A percentile compares a stretch with the other conserved stretches of the same genome.
These are phyloP conservation scores for Strigops habroptila DNA, from an alignment of 2,113 vertebrate genomes.

Conservation along the genomic window DNA sequence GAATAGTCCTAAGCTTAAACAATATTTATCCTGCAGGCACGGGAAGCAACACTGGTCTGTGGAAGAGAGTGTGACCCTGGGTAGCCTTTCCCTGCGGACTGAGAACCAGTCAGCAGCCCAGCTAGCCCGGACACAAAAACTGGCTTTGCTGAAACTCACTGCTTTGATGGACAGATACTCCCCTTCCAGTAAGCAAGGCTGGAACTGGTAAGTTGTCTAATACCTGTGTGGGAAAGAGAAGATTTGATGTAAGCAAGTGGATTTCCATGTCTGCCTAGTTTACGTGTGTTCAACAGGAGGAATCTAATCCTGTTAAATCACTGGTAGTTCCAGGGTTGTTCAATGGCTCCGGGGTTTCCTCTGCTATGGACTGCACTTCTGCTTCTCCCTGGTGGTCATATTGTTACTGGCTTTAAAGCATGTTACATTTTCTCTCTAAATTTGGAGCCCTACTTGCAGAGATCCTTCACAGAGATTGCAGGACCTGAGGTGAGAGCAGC, in stretches of 20 bases:
- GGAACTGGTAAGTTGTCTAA: conserved; percentile 84
- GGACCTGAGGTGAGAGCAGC: neutral
- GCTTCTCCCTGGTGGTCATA: fast-evolving
- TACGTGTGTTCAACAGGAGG: neutral
- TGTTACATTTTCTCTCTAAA: neutral
- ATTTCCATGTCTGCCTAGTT: neutral
- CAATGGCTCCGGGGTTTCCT: neutral
- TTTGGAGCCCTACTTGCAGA: neutral
- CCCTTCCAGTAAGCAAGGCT: conserved; percentile 86
- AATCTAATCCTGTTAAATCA: neutral
- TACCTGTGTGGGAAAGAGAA: neutral
- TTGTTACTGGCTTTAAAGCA: neutral
- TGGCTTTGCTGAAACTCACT: conserved; percentile 83
- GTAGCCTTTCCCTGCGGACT: conserved; percentile 41
- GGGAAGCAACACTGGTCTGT: conserved; percentile 66
- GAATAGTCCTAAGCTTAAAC: neutral
- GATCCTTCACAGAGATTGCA: neutral
- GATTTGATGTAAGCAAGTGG: neutral
- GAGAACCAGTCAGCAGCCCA: conserved; percentile 74
- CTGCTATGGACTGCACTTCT: neutral
- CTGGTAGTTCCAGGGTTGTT: neutral
- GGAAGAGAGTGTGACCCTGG: conserved; percentile 62
- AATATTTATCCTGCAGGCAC: conserved; percentile 48
- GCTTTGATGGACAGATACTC: conserved; percentile 88
- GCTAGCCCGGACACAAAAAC: conserved; percentile 80